phyloP scores from a whole-genome alignment of 2,888 invertebrate genomes.

The Diadegma fenestrale region DNA sequence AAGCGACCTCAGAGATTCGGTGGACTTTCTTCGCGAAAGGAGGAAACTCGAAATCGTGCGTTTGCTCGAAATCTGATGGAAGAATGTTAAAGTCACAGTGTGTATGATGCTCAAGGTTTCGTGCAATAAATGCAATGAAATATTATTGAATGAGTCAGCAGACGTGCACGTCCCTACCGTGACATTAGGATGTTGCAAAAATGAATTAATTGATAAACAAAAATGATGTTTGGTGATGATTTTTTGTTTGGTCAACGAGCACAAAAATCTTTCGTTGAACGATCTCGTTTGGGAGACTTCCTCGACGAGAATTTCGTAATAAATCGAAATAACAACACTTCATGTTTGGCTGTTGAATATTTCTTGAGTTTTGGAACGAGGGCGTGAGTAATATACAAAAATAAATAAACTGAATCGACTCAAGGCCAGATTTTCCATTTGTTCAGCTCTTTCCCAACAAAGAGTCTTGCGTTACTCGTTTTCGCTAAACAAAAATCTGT shows the following conservation, averaged over 20 bases:
- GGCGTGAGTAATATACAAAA: not conserved
- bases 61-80: too few species aligned
- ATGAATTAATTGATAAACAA: not conserved
- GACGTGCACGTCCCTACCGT: not conserved
- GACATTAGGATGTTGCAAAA: not conserved
- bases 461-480: not conserved
- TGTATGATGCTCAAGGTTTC: not conserved
- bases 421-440: not conserved
- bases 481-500: not conserved
- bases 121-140: not conserved
- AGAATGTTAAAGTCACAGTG: too few species aligned
- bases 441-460: not conserved
- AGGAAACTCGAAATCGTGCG: too few species aligned
- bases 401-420: not conserved
- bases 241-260: not conserved
- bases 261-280: slow-evolving; percentile 10
- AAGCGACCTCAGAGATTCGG: too few species aligned
- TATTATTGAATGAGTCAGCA: not conserved
- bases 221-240: not conserved
- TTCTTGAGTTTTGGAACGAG: not conserved
- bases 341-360: not conserved
- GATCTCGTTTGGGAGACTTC: not conserved
- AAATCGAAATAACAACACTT: not conserved
- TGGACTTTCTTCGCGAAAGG: too few species aligned
- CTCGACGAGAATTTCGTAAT: not conserved